Percentiles rank a stretch among this genome's conserved stretches.
Conservation (phyloP, 2,797 vertebrate genomes). For the Pelochelys cantorii region DNA sequence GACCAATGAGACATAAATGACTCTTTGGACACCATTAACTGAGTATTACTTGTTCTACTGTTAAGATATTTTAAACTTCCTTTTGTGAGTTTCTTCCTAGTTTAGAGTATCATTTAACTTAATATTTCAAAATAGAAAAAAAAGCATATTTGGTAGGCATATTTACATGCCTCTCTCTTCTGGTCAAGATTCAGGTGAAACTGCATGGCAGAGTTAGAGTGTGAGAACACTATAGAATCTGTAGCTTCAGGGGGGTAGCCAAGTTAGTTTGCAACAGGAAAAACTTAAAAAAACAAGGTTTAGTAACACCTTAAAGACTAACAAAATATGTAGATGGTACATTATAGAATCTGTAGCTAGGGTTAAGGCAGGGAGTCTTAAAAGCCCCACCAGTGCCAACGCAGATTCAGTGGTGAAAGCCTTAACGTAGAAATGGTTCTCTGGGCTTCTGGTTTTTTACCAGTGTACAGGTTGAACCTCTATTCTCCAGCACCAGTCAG, state of each 20-base stretch:
- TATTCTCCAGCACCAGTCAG: too few relatives aligned
- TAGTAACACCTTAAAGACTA: too few relatives aligned
- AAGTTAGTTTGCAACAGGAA: too few relatives aligned
- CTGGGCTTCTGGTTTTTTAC: not conserved
- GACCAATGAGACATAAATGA: not conserved
- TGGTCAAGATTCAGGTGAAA: rapidly evolving
- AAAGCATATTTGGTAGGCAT: not conserved
- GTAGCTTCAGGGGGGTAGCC: too few relatives aligned
- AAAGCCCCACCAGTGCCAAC: not conserved
- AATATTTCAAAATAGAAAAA: not conserved
- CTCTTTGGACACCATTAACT: not conserved
- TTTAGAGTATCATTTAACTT: not conserved
- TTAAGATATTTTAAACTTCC: not conserved
- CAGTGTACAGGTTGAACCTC: not conserved
- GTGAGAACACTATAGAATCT: not conserved
- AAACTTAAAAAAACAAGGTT: too few relatives aligned
- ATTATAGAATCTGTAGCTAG: not conserved
- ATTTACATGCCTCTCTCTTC: not conserved
- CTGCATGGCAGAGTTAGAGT: not conserved
- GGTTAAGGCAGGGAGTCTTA: rapidly evolving
- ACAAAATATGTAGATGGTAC: too few relatives aligned
- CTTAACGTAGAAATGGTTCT: not conserved
- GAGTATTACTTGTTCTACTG: not conserved
- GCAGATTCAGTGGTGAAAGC: not conserved
- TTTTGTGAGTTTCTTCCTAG: not conserved